Percentiles rank a stretch among this genome's conserved stretches.
Evolutionary conservation across 2,113 vertebrate species (phyloP).

Genomic region (Mastomys natalensis): DNA sequence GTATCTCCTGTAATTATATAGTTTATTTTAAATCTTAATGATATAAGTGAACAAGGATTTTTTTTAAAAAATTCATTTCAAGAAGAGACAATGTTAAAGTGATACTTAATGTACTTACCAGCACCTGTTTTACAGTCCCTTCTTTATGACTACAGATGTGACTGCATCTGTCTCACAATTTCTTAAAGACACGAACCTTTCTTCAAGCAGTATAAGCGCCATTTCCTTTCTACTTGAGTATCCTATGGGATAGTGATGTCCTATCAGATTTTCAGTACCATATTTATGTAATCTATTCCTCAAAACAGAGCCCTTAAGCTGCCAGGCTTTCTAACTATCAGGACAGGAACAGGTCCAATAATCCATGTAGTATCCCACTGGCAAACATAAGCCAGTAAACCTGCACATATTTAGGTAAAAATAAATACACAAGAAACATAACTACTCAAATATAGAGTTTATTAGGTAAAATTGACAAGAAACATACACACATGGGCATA

Average conservation of each 20-base stretch:
- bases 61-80: neutral
- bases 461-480: neutral
- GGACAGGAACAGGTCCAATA: rapidly evolving
- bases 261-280: neutral
- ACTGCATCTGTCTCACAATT: neutral
- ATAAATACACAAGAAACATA: neutral
- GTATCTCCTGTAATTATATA: neutral
- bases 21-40: neutral
- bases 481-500: neutral
- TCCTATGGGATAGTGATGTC: neutral
- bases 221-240: neutral
- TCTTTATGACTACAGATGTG: neutral
- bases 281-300: neutral
- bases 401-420: neutral
- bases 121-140: neutral
- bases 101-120: neutral
- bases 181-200: neutral
- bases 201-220: neutral
- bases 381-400: neutral
- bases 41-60: neutral
- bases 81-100: neutral
- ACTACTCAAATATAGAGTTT: neutral
- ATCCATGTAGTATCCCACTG: too few relatives aligned
- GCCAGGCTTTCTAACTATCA: neutral
- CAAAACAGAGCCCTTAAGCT: neutral